A percentile compares a stretch with the other conserved stretches of the same genome.
These are phyloP conservation scores for Sericinus montela DNA, from an alignment of 2,888 invertebrate species.

Conservation along the genomic window DNA sequence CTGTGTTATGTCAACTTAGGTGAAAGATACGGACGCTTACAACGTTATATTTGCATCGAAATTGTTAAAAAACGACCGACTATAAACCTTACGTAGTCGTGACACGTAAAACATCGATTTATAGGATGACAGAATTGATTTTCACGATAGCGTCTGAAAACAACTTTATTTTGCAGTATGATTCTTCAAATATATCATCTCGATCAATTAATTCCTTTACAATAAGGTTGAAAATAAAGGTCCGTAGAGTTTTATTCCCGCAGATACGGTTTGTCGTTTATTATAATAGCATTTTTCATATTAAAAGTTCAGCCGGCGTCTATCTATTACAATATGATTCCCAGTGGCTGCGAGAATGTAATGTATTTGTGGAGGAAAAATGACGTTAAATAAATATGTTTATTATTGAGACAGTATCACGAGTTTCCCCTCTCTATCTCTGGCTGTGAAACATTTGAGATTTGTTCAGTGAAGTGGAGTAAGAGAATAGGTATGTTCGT, in stretches of 20 bases:
- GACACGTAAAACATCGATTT: slow-evolving; percentile 28
- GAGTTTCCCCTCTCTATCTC: not conserved
- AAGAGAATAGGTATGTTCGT: not conserved
- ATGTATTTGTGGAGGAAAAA: slow-evolving; percentile 20
- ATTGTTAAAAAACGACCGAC: slow-evolving; percentile 21
- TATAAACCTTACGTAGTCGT: slow-evolving; percentile 19
- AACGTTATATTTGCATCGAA: slow-evolving; percentile 15
- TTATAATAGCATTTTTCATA: slow-evolving; percentile 77
- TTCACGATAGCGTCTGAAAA: slow-evolving; percentile 17
- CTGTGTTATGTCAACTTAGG: slow-evolving; percentile 44
- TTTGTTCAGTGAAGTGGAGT: slow-evolving; percentile 2
- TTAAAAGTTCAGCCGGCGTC: slow-evolving; percentile 56
- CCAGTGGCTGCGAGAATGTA: slow-evolving; percentile 14
- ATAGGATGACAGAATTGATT: slow-evolving; percentile 22
- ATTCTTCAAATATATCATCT: not conserved
- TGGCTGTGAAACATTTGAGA: slow-evolving; percentile 1
- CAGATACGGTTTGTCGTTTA: slow-evolving; percentile 34
- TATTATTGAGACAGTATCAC: slow-evolving; percentile 3
- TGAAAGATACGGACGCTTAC: slow-evolving; percentile 29
- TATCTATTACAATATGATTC: slow-evolving; percentile 20
- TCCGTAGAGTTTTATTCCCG: slow-evolving; percentile 5
- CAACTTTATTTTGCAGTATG: slow-evolving; percentile 16
- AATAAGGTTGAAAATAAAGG: slow-evolving; percentile 23
- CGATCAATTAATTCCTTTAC: not conserved
- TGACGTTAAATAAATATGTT: slow-evolving; percentile 17